phyloP scores from a whole-genome alignment of 1,140 invertebrate species.

The Neodiprion pinetum region DNA sequence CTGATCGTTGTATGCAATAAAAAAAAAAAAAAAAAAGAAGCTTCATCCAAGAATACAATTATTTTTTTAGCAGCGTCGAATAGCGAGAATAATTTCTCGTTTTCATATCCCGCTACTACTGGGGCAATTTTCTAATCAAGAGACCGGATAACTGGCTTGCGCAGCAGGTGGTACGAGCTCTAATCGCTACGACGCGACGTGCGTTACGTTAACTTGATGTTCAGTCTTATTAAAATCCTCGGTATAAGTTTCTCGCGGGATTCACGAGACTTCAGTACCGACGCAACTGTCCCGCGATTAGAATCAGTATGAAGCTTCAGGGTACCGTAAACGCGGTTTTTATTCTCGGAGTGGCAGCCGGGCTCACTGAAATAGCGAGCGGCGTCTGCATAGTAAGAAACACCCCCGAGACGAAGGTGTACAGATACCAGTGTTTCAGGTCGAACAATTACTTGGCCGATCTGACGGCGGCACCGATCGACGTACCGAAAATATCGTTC shows the following conservation, averaged over 20 bases:
- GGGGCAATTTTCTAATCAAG: no score
- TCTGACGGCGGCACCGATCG: conserved; percentile 18
- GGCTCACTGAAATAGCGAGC: background rate
- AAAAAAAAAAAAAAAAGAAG: conserved; percentile 1
- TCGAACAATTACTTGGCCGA: conserved; percentile 12
- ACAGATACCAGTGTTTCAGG: conserved; percentile 2
- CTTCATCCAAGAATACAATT: background rate
- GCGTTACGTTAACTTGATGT: no score
- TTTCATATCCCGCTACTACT: no score
- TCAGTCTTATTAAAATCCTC: no score
- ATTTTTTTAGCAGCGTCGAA: conserved; percentile 9
- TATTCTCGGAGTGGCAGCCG: background rate
- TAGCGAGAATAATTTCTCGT: background rate
- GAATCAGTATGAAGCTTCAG: background rate
- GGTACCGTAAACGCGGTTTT: background rate
- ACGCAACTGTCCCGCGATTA: background rate
- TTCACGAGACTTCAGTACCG: background rate
- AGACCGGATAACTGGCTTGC: no score
- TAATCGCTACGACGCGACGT: no score
- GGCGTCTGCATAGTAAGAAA: background rate
- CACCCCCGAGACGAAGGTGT: background rate
- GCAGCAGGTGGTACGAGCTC: no score
- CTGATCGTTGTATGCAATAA: background rate
- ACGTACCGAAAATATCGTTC: conserved; percentile 17
- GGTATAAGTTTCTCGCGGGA: background rate